Evolutionary conservation across 2,797 vertebrate species (phyloP).

Genomic region (Psittacula echo): DNA sequence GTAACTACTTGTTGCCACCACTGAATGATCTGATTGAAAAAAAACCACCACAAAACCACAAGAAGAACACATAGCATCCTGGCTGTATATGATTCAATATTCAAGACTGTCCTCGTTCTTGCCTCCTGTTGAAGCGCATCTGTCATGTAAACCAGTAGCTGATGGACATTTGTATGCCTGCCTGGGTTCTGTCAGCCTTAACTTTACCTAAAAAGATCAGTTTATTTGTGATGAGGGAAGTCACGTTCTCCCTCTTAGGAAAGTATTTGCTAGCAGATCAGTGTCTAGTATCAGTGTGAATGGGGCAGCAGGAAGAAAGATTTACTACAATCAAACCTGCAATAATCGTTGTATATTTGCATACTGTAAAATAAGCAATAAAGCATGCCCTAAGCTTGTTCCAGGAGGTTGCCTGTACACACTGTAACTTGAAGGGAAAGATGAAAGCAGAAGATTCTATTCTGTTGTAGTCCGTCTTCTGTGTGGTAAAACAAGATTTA

Average conservation of each 20-base stretch:
- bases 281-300: neutral
- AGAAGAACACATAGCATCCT: neutral
- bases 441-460: neutral
- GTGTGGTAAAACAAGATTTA: neutral
- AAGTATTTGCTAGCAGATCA: neutral
- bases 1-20: neutral
- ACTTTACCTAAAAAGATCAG: neutral
- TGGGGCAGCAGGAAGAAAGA: neutral
- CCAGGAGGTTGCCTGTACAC: neutral
- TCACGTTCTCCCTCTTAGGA: neutral
- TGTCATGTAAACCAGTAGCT: neutral
- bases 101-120: neutral
- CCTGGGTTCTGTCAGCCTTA: neutral
- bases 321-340: neutral
- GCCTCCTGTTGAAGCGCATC: neutral
- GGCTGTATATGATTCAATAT: neutral
- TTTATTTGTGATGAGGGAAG: neutral
- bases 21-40: neutral
- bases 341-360: neutral
- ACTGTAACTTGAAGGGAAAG: neutral
- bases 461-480: neutral
- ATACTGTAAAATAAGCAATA: neutral
- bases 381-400: neutral
- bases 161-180: neutral
- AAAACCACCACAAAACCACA: neutral